Evolutionary conservation across 2,888 invertebrate species (phyloP).

Genomic region (Timema cristinae): DNA sequence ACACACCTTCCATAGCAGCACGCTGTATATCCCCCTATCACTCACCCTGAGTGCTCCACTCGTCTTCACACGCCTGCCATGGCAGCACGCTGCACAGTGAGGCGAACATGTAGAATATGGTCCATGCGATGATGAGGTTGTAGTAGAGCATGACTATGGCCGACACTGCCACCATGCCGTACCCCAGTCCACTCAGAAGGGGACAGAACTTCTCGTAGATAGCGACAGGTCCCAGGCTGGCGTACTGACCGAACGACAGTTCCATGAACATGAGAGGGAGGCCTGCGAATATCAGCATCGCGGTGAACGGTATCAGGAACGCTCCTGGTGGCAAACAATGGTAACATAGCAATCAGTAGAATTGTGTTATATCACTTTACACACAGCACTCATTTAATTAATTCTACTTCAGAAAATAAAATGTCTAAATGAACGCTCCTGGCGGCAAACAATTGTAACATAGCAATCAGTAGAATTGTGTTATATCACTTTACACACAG

Average conservation of each 20-base stretch:
- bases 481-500: too few relatives aligned
- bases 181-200: constrained; percentile 68
- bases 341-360: background rate
- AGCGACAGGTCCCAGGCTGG: constrained; percentile 71
- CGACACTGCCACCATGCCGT: constrained; percentile 73
- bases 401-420: too few relatives aligned
- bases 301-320: constrained; percentile 78
- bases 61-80: constrained; percentile 67
- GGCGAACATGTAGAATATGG: constrained; percentile 69
- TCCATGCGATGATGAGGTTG: constrained; percentile 74
- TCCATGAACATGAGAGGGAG: constrained; percentile 82
- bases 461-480: background rate
- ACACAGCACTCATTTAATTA: too few relatives aligned
- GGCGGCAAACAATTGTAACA: constrained; percentile 36
- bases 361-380: too few relatives aligned
- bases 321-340: constrained; percentile 55
- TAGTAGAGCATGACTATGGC: constrained; percentile 72
- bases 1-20: background rate
- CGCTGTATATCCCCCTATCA: constrained; percentile 31
- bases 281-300: constrained; percentile 73
- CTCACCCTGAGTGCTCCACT: constrained; percentile 65
- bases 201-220: constrained; percentile 78
- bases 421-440: constrained; percentile 77
- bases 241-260: constrained; percentile 79
- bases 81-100: constrained; percentile 58